Conservation (phyloP, 2,888 invertebrate genomes). For the Yponomeuta sedellus region DNA sequence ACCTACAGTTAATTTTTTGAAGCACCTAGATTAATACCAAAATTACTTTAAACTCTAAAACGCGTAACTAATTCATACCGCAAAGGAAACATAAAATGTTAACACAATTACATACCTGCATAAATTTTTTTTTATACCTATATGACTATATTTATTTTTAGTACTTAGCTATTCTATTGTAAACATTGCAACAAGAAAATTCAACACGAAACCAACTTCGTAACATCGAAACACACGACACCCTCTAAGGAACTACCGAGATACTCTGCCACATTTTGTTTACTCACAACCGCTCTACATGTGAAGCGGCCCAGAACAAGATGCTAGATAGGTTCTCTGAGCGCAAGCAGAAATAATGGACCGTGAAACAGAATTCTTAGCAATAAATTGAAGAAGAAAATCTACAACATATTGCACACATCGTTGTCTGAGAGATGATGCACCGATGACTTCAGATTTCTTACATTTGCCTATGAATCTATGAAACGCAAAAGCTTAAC, state of each 20-base stretch:
- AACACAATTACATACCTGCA: too few species aligned
- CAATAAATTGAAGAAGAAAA: not conserved
- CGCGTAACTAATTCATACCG: too few species aligned
- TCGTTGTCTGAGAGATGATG: not conserved
- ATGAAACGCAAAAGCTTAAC: not conserved
- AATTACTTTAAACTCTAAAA: too few species aligned
- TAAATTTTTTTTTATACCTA: too few species aligned
- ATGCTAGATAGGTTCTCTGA: not conserved
- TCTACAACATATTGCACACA: not conserved
- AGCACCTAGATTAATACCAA: too few species aligned
- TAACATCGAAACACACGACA: not conserved
- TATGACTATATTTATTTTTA: too few species aligned
- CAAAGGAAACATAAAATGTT: too few species aligned
- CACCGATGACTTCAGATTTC: not conserved
- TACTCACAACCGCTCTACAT: not conserved
- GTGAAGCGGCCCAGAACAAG: not conserved
- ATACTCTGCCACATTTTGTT: not conserved
- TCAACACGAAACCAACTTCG: not conserved
- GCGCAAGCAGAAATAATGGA: not conserved
- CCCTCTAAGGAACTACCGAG: not conserved
- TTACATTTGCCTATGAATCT: not conserved
- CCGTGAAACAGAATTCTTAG: not conserved
- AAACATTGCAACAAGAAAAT: not conserved
- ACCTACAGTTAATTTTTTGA: too few species aligned
- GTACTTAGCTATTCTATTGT: too few species aligned